Evolutionary conservation across 2,113 vertebrate species (phyloP), one percentile per base, ranked within the genome.

Genomic region (Mugil cephalus): DNA sequence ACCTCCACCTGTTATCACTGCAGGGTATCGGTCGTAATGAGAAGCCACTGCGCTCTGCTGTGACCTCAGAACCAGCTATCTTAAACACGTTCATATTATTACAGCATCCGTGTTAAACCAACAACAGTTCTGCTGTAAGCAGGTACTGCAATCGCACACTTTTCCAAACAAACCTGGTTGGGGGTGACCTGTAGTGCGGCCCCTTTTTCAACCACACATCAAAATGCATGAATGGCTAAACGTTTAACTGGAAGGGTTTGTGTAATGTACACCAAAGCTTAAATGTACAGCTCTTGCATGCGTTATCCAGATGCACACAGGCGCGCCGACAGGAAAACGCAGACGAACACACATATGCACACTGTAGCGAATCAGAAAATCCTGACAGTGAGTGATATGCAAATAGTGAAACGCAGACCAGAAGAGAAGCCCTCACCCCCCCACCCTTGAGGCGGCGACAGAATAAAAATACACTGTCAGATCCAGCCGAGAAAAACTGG

Each of bases 301-400:
- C 46, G 14, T n/a, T 35, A 35, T 18, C 40, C 24, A 30, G 46
- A 68, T 36, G 58, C 47, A 58, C 18, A 69, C 12, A 51, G 21
- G 8, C 18, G 47, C 13, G 38, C 14, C 38, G 8, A 51, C 19
- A 68, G 15, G 47, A 62, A 45, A 15, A 45, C 6, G 34, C 42
- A 17, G 30, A 39, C 11, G 14, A 24, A 65, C 45, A 47, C 18
- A 21, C 38, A 17, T 2, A 30, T 10, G 43, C 24, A 30, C 24
- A 30, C 21, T 51, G 17, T 30, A 55, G 21, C 56, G 61, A 56
- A 77, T 76, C 61, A 56, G 13, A 67, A 30, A 59, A 66, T 51
- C 42, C 50, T 78, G 81, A 85, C 64, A 85, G 58, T 74, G 74
- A 81, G 54, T 70, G 77, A 82, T 51, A 63, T n/a, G 30, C 56